Conservation (phyloP, 2,113 vertebrate species). For the Cynopterus brachyotis region DNA sequence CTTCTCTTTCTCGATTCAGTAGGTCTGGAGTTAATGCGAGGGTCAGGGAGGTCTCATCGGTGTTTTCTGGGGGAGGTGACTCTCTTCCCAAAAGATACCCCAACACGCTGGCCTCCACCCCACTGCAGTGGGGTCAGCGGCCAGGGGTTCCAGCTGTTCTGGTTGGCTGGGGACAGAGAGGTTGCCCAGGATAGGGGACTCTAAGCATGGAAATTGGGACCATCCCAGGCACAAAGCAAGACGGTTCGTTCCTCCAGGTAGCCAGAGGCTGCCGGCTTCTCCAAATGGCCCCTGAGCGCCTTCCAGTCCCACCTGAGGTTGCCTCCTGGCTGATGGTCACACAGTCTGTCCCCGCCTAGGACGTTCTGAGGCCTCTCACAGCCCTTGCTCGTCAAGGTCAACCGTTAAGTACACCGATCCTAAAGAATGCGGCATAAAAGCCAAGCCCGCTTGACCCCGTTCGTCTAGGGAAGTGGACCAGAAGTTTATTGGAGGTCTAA, state of each 20-base stretch:
- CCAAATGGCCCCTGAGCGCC: not conserved
- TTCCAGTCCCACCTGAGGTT: not conserved
- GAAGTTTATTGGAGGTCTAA: conserved; percentile 63
- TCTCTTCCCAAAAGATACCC: not conserved
- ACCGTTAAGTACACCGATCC: not conserved
- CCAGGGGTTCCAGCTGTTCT: not conserved
- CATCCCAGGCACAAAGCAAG: not conserved
- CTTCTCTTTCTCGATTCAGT: too few species aligned
- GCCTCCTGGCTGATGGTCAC: rapidly evolving
- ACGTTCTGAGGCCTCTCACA: not conserved
- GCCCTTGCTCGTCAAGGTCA: conserved; percentile 57
- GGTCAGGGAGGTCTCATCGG: rapidly evolving
- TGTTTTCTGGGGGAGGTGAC: not conserved
- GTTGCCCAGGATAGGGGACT: not conserved
- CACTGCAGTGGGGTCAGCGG: not conserved
- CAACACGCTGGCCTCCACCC: not conserved
- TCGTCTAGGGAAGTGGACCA: conserved; percentile 51
- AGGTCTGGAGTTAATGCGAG: not conserved
- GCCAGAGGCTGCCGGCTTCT: not conserved
- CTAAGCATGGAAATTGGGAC: not conserved
- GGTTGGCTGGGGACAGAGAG: not conserved
- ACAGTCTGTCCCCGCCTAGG: not conserved
- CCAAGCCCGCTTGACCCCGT: conserved; percentile 65
- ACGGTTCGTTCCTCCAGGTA: not conserved
- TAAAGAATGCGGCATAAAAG: conserved; percentile 52